Percentiles rank a stretch among this genome's conserved stretches.
These are phyloP conservation scores for Diarsia mendica DNA, from an alignment of 2,888 invertebrate species.

Conservation along the genomic window DNA sequence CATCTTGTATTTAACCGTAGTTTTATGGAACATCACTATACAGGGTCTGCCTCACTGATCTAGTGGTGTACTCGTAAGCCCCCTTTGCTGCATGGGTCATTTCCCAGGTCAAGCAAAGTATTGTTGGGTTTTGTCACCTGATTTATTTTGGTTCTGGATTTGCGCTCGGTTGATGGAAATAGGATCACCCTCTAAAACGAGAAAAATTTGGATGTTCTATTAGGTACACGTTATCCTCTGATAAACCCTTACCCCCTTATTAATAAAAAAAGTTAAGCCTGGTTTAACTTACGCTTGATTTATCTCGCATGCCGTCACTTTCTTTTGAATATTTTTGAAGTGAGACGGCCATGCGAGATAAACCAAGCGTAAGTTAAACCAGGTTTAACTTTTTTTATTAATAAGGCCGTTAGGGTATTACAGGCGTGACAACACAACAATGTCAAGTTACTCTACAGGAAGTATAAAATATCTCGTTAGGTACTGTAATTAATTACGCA, in stretches of 20 bases:
- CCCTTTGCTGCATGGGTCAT: background rate
- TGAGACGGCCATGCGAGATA: too few relatives aligned
- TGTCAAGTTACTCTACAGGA: background rate
- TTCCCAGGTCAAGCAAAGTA: background rate
- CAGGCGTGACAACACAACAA: background rate
- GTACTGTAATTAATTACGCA: slow-evolving; percentile 7
- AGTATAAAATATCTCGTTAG: slow-evolving; percentile 14
- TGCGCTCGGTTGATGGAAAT: background rate
- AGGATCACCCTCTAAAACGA: too few relatives aligned
- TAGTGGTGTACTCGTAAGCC: background rate
- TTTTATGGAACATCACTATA: background rate
- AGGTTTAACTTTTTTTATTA: too few relatives aligned
- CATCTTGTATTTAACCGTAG: background rate
- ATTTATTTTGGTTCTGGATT: background rate
- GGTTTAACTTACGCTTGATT: too few relatives aligned
- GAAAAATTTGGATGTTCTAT: too few relatives aligned
- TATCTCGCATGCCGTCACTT: too few relatives aligned
- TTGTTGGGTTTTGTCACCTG: background rate
- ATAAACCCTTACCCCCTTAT: too few relatives aligned
- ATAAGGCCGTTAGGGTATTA: too few relatives aligned
- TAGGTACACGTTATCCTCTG: too few relatives aligned
- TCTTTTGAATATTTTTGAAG: too few relatives aligned
- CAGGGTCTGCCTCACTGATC: background rate
- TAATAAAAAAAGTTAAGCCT: too few relatives aligned
- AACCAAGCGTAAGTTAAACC: too few relatives aligned